A percentile compares a stretch with the other conserved stretches of the same genome.
These are phyloP conservation scores for Turritopsis rubra DNA, from an alignment of 30 jellyfish, hydroid and myxozoan genomes.

Conservation along the genomic window DNA sequence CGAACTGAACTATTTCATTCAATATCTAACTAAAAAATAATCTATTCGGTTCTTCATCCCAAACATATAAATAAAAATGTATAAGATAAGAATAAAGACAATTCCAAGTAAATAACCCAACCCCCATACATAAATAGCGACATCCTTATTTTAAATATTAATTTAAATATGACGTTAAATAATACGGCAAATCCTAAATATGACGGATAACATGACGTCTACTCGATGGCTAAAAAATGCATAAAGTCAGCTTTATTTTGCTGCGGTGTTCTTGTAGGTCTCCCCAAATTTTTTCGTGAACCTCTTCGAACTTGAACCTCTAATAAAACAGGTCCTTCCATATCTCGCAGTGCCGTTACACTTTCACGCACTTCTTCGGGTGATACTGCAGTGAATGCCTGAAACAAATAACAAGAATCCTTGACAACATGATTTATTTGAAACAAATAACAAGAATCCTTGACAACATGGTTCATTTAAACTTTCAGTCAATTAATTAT, in stretches of 20 bases:
- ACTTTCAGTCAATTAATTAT: no score
- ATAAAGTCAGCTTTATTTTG: slow-evolving; percentile 96
- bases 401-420: background rate
- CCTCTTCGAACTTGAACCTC: slow-evolving; percentile 89
- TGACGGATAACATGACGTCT: background rate
- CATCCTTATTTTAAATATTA: no score
- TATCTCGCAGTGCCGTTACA: slow-evolving; percentile 65
- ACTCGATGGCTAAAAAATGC: slow-evolving; percentile 95
- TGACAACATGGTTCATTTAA: no score
- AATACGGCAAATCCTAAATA: background rate
- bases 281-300: slow-evolving; percentile 71
- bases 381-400: slow-evolving; percentile 89
- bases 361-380: slow-evolving; percentile 80
- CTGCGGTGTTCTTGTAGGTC: slow-evolving; percentile 94
- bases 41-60: no score
- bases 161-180: background rate
- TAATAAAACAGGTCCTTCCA: slow-evolving; percentile 92
- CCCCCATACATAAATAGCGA: background rate
- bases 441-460: background rate
- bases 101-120: background rate
- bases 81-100: no score
- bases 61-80: no score
- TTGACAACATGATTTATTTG: no score
- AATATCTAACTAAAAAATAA: no score
- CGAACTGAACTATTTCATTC: no score